phyloP scores from a whole-genome alignment of 2,113 vertebrate species.

The Pomatostomus ruficeps region DNA sequence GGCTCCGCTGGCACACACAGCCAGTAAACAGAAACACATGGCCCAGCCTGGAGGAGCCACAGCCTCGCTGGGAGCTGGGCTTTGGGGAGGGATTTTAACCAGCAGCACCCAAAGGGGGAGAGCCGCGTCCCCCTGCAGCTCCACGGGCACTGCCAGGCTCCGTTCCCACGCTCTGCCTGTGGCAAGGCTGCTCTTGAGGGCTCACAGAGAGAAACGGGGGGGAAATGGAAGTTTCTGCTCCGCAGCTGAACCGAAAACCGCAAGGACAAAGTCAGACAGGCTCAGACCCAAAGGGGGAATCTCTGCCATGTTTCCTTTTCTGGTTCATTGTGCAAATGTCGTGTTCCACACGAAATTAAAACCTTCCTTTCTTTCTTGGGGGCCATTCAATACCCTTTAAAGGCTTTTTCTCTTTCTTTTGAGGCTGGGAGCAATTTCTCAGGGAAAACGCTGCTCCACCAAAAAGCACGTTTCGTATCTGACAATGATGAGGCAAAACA shows the following conservation, averaged over 20 bases:
- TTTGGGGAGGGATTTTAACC: not conserved
- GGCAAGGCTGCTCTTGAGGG: not conserved
- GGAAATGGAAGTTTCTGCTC: not conserved
- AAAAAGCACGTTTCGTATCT: not conserved
- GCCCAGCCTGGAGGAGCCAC: not conserved
- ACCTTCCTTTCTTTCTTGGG: not conserved
- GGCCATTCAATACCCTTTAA: not conserved
- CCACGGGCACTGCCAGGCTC: not conserved
- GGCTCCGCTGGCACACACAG: not conserved
- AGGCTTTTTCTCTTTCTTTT: not conserved
- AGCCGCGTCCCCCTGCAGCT: not conserved
- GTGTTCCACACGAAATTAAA: not conserved
- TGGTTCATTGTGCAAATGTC: not conserved
- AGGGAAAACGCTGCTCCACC: not conserved
- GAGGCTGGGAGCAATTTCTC: not conserved
- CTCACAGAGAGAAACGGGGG: not conserved
- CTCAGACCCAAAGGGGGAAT: not conserved
- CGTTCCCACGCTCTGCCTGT: accelerated
- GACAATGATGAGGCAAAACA: not conserved
- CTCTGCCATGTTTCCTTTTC: not conserved
- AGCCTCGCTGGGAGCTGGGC: not conserved
- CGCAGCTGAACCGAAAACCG: not conserved
- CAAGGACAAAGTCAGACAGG: not conserved
- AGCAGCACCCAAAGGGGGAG: not conserved
- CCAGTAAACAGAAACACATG: slow-evolving; percentile 40